phyloP scores from a whole-genome alignment of 2,888 invertebrate species.

The Aphodius sticticus region DNA sequence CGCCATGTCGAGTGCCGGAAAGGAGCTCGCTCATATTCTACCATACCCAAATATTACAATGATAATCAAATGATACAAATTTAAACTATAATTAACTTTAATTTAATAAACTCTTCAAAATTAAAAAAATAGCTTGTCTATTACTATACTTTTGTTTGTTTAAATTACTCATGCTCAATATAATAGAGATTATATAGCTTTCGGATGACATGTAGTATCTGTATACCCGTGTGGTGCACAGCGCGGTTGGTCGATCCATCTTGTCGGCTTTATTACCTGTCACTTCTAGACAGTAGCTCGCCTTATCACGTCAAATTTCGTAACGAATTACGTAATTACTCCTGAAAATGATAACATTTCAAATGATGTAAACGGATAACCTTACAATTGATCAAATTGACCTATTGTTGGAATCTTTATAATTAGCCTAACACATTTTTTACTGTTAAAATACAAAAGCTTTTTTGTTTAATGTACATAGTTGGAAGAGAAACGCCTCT shows the following conservation, averaged over 20 bases:
- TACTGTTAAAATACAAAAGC: not conserved
- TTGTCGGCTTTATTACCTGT: conserved; percentile 18
- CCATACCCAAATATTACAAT: too few species aligned
- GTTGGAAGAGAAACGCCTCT: not conserved
- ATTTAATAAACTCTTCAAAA: not conserved
- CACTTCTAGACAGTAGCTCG: conserved; percentile 12
- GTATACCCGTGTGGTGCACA: not conserved
- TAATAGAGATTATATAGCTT: not conserved
- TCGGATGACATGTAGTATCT: not conserved
- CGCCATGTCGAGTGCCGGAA: too few species aligned
- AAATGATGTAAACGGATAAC: not conserved
- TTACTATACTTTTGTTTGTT: not conserved
- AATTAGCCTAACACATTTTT: not conserved
- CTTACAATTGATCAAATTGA: too few species aligned
- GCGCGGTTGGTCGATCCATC: not conserved
- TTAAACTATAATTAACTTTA: too few species aligned
- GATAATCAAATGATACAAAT: too few species aligned
- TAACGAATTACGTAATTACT: conserved; percentile 8
- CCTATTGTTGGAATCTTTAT: too few species aligned
- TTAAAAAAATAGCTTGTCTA: not conserved
- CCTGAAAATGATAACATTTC: not conserved
- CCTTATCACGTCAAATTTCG: conserved; percentile 13
- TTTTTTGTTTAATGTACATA: not conserved
- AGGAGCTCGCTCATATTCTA: too few species aligned
- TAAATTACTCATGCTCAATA: not conserved